Base-by-base conservation (phyloP, 2,888 invertebrate genomes). In the Melinopterus prodromus region DNA sequence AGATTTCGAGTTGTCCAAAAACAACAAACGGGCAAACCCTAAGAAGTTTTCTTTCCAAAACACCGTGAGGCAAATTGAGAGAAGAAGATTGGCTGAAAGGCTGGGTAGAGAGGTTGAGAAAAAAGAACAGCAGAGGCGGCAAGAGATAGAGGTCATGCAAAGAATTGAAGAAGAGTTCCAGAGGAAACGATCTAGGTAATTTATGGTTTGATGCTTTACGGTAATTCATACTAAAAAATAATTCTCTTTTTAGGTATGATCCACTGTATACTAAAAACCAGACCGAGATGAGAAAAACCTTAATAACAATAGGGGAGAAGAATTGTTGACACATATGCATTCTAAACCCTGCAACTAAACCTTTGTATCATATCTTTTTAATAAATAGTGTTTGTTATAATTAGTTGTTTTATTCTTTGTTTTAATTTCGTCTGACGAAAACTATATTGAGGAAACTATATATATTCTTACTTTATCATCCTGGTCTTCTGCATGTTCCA, bases 151-250 rank as follows among this genome's bases (percentile, higher is more conserved):
- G 88, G 95, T 95, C 82, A 95, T 97, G 94, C 92, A 94, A 85
- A 92, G 94, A 86, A 96, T 96, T 4, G 96, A 96, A 87, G 96
- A 96, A 87, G 96, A 97, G 88, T 97, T 97, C 88, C 96, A 96
- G 88, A 91, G 93, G 82, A 96, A 97, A 89, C 91, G 97, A 71
- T 96, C 95, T 69, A 90, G 87, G 88, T 88, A 85, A 72, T 69
- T 53, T 16, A 16, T 26, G 7, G n/a, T 14, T 7, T n/a, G 14
- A 37, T n/a, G 16, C 53, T 5, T 16, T 53, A 16, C 9, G 71
- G 16, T 38, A 7, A 16, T 53, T 76, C 12, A 74, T 74, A 16
- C 15, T 15, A 26, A n/a, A 70, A 26, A 69, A 70, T 12, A 70
- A 16, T 37, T 38, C 7, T 36, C 53, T 16, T 77, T 79, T 72